Percentiles rank a stretch among this genome's conserved stretches.
phyloP scores from a whole-genome alignment of 37 sponge, comb jelly and placozoan species.

The Amphimedon queenslandica region DNA sequence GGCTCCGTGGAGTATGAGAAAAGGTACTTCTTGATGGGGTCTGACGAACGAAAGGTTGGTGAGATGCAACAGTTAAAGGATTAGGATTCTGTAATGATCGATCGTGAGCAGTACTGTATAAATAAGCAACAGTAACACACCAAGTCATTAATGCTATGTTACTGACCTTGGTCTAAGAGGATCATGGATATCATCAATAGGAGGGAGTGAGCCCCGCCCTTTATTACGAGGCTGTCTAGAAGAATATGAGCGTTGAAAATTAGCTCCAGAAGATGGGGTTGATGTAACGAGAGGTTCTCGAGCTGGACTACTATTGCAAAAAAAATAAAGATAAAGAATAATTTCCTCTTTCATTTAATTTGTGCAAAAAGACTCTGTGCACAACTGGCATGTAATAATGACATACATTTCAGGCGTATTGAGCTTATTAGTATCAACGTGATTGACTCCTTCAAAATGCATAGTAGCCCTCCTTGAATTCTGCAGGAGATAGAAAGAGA shows the following conservation, averaged over 20 bases:
- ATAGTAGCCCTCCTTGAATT: slow-evolving; percentile 44
- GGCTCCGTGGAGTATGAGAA: slow-evolving; percentile 50
- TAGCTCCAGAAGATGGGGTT: not conserved
- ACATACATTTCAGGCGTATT: too few relatives aligned
- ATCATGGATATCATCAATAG: slow-evolving; percentile 58
- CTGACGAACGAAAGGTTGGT: slow-evolving; percentile 32
- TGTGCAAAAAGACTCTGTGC: too few relatives aligned
- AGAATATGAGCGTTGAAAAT: not conserved
- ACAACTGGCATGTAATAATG: too few relatives aligned
- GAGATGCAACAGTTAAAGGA: not conserved
- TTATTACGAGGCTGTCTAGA: not conserved
- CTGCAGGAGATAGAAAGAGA: not conserved
- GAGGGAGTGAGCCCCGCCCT: slow-evolving; percentile 35
- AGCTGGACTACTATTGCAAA: too few relatives aligned
- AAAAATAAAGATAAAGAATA: too few relatives aligned
- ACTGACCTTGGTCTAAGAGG: slow-evolving; percentile 53
- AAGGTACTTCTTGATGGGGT: slow-evolving; percentile 55
- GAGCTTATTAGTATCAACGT: too few relatives aligned
- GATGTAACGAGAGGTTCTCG: not conserved
- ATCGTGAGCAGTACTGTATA: too few relatives aligned
- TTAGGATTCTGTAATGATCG: not conserved
- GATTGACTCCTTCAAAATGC: slow-evolving; percentile 38
- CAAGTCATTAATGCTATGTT: too few relatives aligned
- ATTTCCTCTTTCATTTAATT: too few relatives aligned
- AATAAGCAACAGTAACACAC: too few relatives aligned